Conservation (phyloP, 2,113 vertebrate species). For the Atlantisia rogersi region DNA sequence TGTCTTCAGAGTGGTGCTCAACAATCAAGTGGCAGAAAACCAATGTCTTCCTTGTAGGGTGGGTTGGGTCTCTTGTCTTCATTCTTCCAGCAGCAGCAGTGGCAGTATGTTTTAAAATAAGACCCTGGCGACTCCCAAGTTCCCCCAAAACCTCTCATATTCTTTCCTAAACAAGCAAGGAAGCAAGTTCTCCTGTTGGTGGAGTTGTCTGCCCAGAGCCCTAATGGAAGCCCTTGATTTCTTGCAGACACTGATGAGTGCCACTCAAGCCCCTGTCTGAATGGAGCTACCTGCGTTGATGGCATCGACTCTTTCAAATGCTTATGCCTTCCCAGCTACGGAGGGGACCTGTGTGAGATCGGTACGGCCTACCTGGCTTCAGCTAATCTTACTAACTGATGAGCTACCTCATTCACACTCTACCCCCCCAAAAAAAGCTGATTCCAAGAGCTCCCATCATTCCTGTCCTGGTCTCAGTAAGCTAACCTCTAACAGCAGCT, state of each 20-base stretch:
- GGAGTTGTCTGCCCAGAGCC: conserved; percentile 66
- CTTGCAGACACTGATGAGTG: conserved; percentile 97
- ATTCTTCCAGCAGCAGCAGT: conserved; percentile 54
- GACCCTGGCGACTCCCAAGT: background rate
- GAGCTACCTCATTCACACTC: conserved; percentile 18
- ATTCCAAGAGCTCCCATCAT: background rate
- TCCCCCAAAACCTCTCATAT: background rate
- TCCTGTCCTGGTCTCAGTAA: background rate
- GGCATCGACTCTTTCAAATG: conserved; percentile 94
- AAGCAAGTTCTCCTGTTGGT: conserved; percentile 36
- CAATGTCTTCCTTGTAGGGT: background rate
- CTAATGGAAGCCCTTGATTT: conserved; percentile 89
- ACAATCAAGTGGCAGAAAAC: background rate
- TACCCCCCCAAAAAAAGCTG: background rate
- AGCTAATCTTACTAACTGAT: conserved; percentile 89
- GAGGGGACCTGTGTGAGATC: conserved; percentile 94
- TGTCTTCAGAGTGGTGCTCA: background rate
- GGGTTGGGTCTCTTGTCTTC: conserved; percentile 10
- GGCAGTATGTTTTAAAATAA: conserved; percentile 17
- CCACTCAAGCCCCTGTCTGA: conserved; percentile 94
- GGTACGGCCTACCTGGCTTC: conserved; percentile 92
- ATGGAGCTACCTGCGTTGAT: conserved; percentile 97
- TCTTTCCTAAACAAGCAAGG: conserved; percentile 13
- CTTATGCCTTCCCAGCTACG: conserved; percentile 99
- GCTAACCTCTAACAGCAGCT: conserved; percentile 52